Percentiles rank a stretch among this genome's conserved stretches.
These are phyloP conservation scores for Acanthochromis polyacanthus DNA, from an alignment of 2,113 vertebrate species.

Conservation along the genomic window DNA sequence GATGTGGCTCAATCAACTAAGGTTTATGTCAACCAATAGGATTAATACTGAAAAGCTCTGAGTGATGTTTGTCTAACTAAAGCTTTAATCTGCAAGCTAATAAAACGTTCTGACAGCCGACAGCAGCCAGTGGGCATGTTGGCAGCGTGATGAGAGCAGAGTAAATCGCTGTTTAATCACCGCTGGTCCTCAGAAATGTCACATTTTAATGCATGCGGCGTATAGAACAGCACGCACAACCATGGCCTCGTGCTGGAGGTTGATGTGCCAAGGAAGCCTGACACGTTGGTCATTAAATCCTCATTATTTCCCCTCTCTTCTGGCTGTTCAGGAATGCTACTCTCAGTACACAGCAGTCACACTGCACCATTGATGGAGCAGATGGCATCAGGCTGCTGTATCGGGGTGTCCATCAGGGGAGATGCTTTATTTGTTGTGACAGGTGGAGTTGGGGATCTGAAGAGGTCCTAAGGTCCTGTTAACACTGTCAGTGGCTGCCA, in stretches of 20 bases:
- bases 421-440: slow-evolving; percentile 63
- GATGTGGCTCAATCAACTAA: slow-evolving; percentile 6
- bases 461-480: slow-evolving; percentile 54
- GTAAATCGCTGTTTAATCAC: slow-evolving; percentile 28
- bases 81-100: slow-evolving; percentile 43
- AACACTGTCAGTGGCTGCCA: slow-evolving; percentile 62
- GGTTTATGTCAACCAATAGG: slow-evolving; percentile 19
- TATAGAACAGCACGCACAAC: not conserved
- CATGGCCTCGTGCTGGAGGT: not conserved
- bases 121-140: slow-evolving; percentile 1
- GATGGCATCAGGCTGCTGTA: slow-evolving; percentile 8
- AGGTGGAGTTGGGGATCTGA: slow-evolving; percentile 54
- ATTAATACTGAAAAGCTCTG: slow-evolving; percentile 21
- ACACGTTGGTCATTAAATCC: not conserved
- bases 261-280: slow-evolving; percentile 8
- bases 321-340: not conserved
- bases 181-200: slow-evolving; percentile 18
- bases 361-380: slow-evolving; percentile 5
- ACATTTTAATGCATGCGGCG: slow-evolving; percentile 7
- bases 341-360: not conserved
- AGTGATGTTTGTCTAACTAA: slow-evolving; percentile 40
- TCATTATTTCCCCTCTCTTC: not conserved
- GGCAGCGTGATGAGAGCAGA: slow-evolving; percentile 8
- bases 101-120: not conserved
- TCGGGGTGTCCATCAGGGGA: slow-evolving; percentile 7